These are phyloP conservation scores for Panulirus ornatus DNA, from an alignment of 1,140 invertebrate species.

Conservation along the genomic window DNA sequence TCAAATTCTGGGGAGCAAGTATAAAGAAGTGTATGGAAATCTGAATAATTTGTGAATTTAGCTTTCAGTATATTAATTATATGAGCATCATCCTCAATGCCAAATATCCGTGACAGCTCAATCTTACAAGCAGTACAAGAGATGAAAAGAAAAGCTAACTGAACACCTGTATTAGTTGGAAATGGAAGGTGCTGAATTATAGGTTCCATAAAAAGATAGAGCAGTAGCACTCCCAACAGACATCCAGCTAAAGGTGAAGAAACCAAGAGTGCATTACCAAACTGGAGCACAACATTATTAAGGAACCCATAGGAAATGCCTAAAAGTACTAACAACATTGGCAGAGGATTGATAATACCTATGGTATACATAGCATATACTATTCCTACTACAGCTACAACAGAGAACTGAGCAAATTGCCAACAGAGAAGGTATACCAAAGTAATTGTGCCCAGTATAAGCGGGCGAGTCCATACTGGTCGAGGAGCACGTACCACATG, in stretches of 20 bases:
- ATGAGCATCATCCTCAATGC: slow-evolving; percentile 84
- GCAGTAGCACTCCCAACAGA: slow-evolving; percentile 76
- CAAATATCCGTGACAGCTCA: slow-evolving; percentile 78
- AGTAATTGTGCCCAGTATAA: slow-evolving; percentile 76
- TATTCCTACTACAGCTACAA: slow-evolving; percentile 83
- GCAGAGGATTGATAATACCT: slow-evolving; percentile 60
- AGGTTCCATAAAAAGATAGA: slow-evolving; percentile 78
- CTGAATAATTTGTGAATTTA: slow-evolving; percentile 86
- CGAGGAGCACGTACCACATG: slow-evolving; percentile 76
- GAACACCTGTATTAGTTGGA: slow-evolving; percentile 77
- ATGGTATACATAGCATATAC: slow-evolving; percentile 74
- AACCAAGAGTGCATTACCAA: slow-evolving; percentile 84
- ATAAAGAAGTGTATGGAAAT: slow-evolving; percentile 91
- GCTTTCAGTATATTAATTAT: slow-evolving; percentile 87
- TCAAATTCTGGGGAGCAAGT: slow-evolving; percentile 91
- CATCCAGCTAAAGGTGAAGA: slow-evolving; percentile 83
- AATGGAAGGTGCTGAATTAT: slow-evolving; percentile 76
- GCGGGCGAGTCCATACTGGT: slow-evolving; percentile 58
- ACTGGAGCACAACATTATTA: slow-evolving; percentile 80
- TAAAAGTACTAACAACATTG: slow-evolving; percentile 70
- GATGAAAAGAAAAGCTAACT: slow-evolving; percentile 77
- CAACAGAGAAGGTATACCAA: slow-evolving; percentile 82
- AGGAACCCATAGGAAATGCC: slow-evolving; percentile 78
- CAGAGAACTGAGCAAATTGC: slow-evolving; percentile 90
- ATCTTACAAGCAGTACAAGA: slow-evolving; percentile 80